phyloP scores from a whole-genome alignment of 2,888 invertebrate species.

The Tipula vernalis region DNA sequence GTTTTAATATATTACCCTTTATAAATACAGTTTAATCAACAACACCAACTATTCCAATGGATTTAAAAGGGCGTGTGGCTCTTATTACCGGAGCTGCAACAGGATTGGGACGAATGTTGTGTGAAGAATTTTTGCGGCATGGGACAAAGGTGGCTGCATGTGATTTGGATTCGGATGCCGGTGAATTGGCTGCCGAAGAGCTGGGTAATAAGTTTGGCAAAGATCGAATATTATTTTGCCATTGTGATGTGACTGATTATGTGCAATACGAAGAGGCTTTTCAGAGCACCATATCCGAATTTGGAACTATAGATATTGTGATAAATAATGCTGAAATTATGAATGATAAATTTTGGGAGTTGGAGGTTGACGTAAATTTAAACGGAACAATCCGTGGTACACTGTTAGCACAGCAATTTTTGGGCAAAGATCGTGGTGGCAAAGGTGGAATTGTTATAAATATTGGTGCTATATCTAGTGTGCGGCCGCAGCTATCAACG shows the following conservation, averaged over 20 bases:
- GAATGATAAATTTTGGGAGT: slow-evolving; percentile 64
- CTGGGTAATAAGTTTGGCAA: slow-evolving; percentile 51
- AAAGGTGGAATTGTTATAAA: slow-evolving; percentile 65
- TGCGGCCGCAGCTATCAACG: slow-evolving; percentile 54
- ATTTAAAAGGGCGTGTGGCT: slow-evolving; percentile 59
- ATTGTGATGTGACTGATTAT: slow-evolving; percentile 67
- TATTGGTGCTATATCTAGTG: slow-evolving; percentile 58
- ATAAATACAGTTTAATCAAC: background rate
- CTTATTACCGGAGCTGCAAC: slow-evolving; percentile 61
- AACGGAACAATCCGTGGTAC: slow-evolving; percentile 68
- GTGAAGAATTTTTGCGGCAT: slow-evolving; percentile 55
- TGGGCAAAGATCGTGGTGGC: slow-evolving; percentile 64
- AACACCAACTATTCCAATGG: slow-evolving; percentile 37
- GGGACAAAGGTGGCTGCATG: slow-evolving; percentile 66
- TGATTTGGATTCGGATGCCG: slow-evolving; percentile 57
- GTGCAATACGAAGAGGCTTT: slow-evolving; percentile 68
- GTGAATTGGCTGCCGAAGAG: slow-evolving; percentile 53
- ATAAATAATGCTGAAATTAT: slow-evolving; percentile 70
- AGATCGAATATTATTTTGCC: slow-evolving; percentile 57
- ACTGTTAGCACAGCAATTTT: slow-evolving; percentile 56
- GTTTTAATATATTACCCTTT: background rate
- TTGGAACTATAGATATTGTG: slow-evolving; percentile 62
- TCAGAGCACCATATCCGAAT: slow-evolving; percentile 55
- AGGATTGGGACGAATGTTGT: slow-evolving; percentile 60
- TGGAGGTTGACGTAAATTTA: slow-evolving; percentile 64